Base-by-base conservation (phyloP, 2,888 invertebrate species). In the Drosophila anomalata region DNA sequence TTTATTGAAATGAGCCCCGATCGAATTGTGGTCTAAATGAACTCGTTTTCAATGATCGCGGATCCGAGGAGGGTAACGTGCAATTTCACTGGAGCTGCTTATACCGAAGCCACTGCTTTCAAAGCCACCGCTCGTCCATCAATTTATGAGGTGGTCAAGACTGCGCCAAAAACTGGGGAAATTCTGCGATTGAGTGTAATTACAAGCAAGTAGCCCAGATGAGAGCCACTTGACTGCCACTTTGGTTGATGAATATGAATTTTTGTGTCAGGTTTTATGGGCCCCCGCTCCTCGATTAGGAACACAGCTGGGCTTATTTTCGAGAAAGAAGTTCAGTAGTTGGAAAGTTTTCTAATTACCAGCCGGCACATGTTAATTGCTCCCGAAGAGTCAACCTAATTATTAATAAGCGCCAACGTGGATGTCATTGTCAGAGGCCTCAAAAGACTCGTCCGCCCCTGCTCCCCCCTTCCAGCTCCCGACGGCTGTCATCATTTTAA, bases 351-450 rank as follows among this genome's bases (percentile, higher is more conserved):
- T 80, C 87, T 82, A 82, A 81, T 84, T 81, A 81, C 81, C 66
- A 66, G 20, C 33, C 9, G 56, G 48, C 66, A 52, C 70, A 69
- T 68, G 69, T 69, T 59, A 70, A 66, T 66, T 66, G 67, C 65
- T 39, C 46, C 67, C 67, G 46, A 56, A 56, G 63, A 71, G 73
- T 77, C 79, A 81, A 81, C 57, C 82, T 82, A 82, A 82, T 82
- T 87, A 82, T 81, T 87, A 87, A 84, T 87, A 82, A 82, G 77
- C 85, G 87, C 79, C 82, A 81, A 74, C 79, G 63, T 73, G 68
- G 63, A 56, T 84, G 81, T 84, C 81, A 78, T 79, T 86, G 74
- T 83, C 83, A 77, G 66, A 55, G 73, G 61, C 41, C 61, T 62
- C 61, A 48, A 62, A 61, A 61, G 61, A 42, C 9, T 42, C 42